Percentiles rank a stretch among this genome's conserved stretches.
These are phyloP conservation scores for Geodia barretti DNA, from an alignment of 37 sponge, comb jelly and placozoan species.

Conservation along the genomic window DNA sequence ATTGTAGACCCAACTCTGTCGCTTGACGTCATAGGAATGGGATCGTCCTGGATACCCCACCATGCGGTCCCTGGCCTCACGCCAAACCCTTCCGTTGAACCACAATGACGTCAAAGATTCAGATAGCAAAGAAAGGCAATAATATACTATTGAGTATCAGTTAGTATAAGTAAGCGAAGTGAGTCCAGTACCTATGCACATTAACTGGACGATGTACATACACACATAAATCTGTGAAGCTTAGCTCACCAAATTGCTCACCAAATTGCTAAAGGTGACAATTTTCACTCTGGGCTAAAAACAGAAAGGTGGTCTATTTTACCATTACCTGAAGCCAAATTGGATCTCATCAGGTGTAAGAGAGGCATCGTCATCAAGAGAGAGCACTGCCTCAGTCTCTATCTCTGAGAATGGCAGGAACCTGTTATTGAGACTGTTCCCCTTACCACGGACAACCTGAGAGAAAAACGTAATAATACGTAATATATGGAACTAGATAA, in stretches of 20 bases:
- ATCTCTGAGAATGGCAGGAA: conserved; percentile 76
- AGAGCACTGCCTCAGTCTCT: conserved; percentile 78
- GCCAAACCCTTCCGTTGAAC: conserved; percentile 68
- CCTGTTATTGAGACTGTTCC: conserved; percentile 86
- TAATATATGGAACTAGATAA: too few species aligned
- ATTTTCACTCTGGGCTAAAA: too few species aligned
- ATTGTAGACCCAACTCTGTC: conserved; percentile 4
- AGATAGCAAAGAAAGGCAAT: too few species aligned
- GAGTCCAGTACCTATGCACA: too few species aligned
- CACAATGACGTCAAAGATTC: too few species aligned
- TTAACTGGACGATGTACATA: too few species aligned
- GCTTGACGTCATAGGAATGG: conserved; percentile 46
- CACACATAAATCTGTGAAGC: too few species aligned
- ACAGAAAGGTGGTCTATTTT: too few species aligned
- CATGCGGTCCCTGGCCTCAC: conserved; percentile 74
- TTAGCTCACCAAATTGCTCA: too few species aligned
- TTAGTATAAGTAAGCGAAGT: too few species aligned
- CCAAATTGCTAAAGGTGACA: too few species aligned
- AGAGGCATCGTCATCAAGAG: conserved; percentile 75
- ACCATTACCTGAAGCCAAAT: conserved; percentile 73
- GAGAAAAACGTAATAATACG: background rate
- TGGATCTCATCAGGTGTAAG: conserved; percentile 64
- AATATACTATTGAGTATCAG: too few species aligned
- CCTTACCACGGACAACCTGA: conserved; percentile 47
- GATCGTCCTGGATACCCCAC: conserved; percentile 84